These are phyloP conservation scores for Caranx ignobilis DNA, from an alignment of 2,113 vertebrate genomes.

Conservation along the genomic window DNA sequence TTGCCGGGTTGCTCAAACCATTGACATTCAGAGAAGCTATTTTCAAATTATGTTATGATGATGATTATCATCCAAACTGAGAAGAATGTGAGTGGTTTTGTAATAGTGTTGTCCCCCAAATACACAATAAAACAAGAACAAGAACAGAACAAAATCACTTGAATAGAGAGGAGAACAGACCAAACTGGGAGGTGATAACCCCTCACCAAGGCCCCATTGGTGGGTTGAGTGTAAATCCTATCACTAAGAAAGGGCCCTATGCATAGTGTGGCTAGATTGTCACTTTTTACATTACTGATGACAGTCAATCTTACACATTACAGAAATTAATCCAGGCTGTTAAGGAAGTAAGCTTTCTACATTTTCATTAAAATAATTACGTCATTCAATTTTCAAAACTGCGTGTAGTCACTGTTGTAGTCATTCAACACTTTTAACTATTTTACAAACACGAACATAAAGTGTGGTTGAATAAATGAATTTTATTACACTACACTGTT, in stretches of 20 bases:
- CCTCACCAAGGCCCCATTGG: not conserved
- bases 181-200: not conserved
- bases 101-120: not conserved
- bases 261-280: not conserved
- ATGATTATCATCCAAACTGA: not conserved
- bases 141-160: not conserved
- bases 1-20: not conserved
- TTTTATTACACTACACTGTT: constrained; percentile 59
- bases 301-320: not conserved
- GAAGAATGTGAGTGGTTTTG: not conserved
- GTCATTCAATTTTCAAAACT: not conserved
- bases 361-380: not conserved
- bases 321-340: not conserved
- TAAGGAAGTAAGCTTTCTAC: not conserved
- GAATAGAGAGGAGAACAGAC: not conserved
- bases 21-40: not conserved
- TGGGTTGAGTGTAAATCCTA: not conserved
- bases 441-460: constrained; percentile 2
- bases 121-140: not conserved
- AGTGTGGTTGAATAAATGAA: constrained; percentile 45
- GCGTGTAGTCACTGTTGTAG: too few relatives aligned
- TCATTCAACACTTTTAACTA: not conserved
- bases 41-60: not conserved
- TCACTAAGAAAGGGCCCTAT: not conserved
- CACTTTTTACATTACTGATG: not conserved